phyloP scores from a whole-genome alignment of 2,888 invertebrate species.

The Cremastinae sp. region DNA sequence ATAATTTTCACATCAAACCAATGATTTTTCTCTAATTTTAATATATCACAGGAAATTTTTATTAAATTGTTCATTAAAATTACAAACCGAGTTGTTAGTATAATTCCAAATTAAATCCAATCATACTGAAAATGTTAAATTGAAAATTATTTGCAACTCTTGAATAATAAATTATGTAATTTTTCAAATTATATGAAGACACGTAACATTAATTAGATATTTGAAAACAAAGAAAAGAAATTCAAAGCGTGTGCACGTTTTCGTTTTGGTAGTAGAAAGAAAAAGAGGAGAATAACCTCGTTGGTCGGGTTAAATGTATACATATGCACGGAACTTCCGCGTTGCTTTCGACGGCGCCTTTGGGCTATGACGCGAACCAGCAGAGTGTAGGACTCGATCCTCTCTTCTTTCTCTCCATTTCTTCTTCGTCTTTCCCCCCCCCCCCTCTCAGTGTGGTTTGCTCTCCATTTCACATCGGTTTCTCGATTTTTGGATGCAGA shows the following conservation, averaged over 20 bases:
- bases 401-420: slow-evolving; percentile 15
- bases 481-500: slow-evolving; percentile 20
- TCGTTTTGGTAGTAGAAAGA: neutral
- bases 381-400: slow-evolving; percentile 34
- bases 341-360: slow-evolving; percentile 62
- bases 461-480: slow-evolving; percentile 56
- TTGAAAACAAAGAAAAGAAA: slow-evolving; percentile 15
- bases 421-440: slow-evolving; percentile 49
- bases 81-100: no score
- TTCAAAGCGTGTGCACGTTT: neutral
- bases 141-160: no score
- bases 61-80: no score
- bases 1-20: no score
- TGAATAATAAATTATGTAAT: no score
- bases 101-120: no score
- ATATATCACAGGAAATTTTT: no score
- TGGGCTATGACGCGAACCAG: slow-evolving; percentile 61
- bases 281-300: slow-evolving; percentile 28
- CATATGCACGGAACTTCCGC: slow-evolving; percentile 60
- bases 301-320: slow-evolving; percentile 35
- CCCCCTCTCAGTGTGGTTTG: slow-evolving; percentile 35
- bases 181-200: no score
- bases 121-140: no score
- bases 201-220: no score
- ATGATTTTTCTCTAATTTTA: no score